Percentiles rank a stretch among this genome's conserved stretches.
These are phyloP conservation scores for Lingula anatina DNA, from an alignment of 2,888 invertebrate species.

Conservation along the genomic window DNA sequence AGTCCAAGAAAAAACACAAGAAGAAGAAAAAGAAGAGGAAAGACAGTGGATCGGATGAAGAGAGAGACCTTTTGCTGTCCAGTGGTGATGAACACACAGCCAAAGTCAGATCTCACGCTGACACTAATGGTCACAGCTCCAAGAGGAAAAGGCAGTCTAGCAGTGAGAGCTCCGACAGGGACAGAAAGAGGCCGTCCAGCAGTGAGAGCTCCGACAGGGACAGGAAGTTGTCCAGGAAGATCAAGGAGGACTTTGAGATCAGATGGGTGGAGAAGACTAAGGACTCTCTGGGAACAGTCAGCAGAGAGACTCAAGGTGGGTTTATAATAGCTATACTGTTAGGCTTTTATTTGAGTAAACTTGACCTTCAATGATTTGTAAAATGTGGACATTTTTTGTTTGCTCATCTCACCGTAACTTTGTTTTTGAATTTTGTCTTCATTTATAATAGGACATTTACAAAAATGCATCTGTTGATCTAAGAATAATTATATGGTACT, in stretches of 20 bases:
- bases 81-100: neutral
- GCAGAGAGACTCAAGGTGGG: too few species aligned
- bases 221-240: slow-evolving; percentile 13
- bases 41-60: slow-evolving; percentile 5
- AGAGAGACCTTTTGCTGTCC: neutral
- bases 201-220: slow-evolving; percentile 6
- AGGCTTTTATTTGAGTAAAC: too few species aligned
- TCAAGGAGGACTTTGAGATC: slow-evolving; percentile 24
- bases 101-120: too few species aligned
- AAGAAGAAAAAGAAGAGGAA: slow-evolving; percentile 26
- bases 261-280: slow-evolving; percentile 51
- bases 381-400: too few species aligned
- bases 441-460: too few species aligned
- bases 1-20: too few species aligned
- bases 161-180: slow-evolving; percentile 3
- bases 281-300: slow-evolving; percentile 28
- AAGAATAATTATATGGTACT: too few species aligned
- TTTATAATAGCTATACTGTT: too few species aligned
- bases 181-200: neutral
- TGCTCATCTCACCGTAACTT: too few species aligned
- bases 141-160: slow-evolving; percentile 7
- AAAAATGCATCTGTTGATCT: too few species aligned
- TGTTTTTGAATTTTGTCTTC: too few species aligned
- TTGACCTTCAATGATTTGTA: too few species aligned
- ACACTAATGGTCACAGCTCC: neutral